Percentiles rank a stretch among this genome's conserved stretches.
These are phyloP conservation scores for Vandiemenella viatica DNA, from an alignment of 2,888 invertebrate species.

Conservation along the genomic window DNA sequence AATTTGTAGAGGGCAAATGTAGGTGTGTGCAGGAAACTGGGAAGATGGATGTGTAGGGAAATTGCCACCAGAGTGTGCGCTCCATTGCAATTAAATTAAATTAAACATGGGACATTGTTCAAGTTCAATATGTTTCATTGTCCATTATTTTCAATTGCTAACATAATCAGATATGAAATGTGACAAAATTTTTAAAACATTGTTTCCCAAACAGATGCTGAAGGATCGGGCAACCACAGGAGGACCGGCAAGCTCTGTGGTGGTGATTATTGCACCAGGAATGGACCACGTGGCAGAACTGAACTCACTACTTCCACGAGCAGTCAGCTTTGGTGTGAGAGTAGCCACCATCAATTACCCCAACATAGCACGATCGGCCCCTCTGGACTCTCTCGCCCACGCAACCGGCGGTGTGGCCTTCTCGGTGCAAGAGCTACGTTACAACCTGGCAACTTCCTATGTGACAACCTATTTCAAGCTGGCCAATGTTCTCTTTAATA, in stretches of 20 bases:
- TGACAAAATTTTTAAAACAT: too few species aligned
- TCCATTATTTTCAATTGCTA: too few species aligned
- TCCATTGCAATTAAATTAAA: too few species aligned
- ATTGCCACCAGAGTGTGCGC: too few species aligned
- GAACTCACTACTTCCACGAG: conserved; percentile 28
- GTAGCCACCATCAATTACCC: conserved; percentile 41
- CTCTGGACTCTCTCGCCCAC: conserved; percentile 32
- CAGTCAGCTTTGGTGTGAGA: conserved; percentile 30
- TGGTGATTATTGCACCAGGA: conserved; percentile 39
- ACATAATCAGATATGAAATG: too few species aligned
- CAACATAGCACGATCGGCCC: conserved; percentile 27
- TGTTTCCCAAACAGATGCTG: conserved; percentile 36
- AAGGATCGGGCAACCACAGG: conserved; percentile 27
- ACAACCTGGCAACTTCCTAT: conserved; percentile 35
- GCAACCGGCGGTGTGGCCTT: conserved; percentile 32
- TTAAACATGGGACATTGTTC: too few species aligned
- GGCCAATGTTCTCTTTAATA: conserved; percentile 32
- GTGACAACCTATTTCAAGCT: conserved; percentile 38
- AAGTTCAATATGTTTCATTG: too few species aligned
- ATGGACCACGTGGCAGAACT: conserved; percentile 31
- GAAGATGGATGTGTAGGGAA: too few species aligned
- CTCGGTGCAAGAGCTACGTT: conserved; percentile 35
- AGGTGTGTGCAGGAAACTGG: too few species aligned
- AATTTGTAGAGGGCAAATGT: too few species aligned
- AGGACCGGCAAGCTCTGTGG: conserved; percentile 37